A percentile compares a stretch with the other conserved stretches of the same genome.
phyloP scores from a whole-genome alignment of 2,888 invertebrate species.

The Prosopocoilus inquinatus region DNA sequence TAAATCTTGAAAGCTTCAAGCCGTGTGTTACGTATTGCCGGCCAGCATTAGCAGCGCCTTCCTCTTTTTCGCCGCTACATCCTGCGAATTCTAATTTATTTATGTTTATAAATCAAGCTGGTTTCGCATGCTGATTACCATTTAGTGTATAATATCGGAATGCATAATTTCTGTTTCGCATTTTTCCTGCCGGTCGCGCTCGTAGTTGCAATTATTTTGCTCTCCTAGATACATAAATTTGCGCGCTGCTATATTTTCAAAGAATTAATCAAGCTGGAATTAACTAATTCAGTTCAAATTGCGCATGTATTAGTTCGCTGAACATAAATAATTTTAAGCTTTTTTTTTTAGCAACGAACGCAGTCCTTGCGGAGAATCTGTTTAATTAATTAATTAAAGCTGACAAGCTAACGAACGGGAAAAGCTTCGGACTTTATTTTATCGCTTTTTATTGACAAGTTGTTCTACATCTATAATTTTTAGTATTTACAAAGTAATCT shows the following conservation, averaged over 20 bases:
- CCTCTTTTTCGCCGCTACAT: not conserved
- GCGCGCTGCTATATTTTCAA: conserved; percentile 11
- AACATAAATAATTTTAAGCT: not conserved
- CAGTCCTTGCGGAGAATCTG: too few species aligned
- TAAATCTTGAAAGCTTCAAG: too few species aligned
- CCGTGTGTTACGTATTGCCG: too few species aligned
- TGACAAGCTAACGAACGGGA: too few species aligned
- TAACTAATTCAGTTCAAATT: conserved; percentile 11
- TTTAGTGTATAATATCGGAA: conserved; percentile 10
- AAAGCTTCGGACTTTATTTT: too few species aligned
- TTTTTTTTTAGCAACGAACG: too few species aligned
- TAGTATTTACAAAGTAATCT: too few species aligned
- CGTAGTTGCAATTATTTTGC: conserved; percentile 11
- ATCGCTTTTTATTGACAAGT: too few species aligned
- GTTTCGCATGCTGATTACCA: conserved; percentile 11
- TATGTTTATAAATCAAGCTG: conserved; percentile 4
- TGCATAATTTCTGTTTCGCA: conserved; percentile 6
- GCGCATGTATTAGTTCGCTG: not conserved
- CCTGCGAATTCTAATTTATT: conserved; percentile 7
- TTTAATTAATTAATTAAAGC: too few species aligned
- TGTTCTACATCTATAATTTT: too few species aligned
- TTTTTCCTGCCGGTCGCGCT: not conserved
- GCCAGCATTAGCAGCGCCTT: too few species aligned
- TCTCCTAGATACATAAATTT: conserved; percentile 10
- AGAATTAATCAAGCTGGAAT: conserved; percentile 15